phyloP scores from a whole-genome alignment of 1,140 invertebrate genomes.

The Zaprionus taronus region DNA sequence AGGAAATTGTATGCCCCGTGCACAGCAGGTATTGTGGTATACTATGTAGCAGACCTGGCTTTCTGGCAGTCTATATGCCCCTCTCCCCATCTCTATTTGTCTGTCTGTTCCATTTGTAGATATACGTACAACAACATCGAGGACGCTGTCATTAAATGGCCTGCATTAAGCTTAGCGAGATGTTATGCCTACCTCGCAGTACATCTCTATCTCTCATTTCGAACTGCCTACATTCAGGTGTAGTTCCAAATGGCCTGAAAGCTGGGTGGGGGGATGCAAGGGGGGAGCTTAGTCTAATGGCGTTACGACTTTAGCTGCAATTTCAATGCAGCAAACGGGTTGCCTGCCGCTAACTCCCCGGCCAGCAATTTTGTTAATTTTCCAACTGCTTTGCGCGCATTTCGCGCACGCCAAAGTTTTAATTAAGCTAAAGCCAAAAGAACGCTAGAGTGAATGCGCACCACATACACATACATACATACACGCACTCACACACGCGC shows the following conservation, averaged over 20 bases:
- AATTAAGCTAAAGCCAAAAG: constrained; percentile 67
- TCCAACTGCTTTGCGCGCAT: constrained; percentile 71
- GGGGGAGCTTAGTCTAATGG: constrained; percentile 61
- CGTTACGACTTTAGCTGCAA: constrained; percentile 61
- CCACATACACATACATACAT: background rate
- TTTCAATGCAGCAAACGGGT: constrained; percentile 41
- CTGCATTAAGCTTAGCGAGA: constrained; percentile 4
- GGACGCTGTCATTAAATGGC: background rate
- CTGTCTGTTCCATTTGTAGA: background rate
- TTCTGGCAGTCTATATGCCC: too few relatives aligned
- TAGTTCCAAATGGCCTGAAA: constrained; percentile 24
- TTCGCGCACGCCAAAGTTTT: constrained; percentile 70
- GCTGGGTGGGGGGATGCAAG: background rate
- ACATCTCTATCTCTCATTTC: constrained; percentile 15
- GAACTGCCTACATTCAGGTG: constrained; percentile 42
- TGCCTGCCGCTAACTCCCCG: constrained; percentile 24
- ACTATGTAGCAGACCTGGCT: too few relatives aligned
- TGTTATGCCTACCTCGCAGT: background rate
- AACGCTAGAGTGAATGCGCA: constrained; percentile 18
- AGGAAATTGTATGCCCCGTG: background rate
- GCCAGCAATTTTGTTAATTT: constrained; percentile 72
- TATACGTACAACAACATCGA: background rate
- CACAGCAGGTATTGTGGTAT: background rate
- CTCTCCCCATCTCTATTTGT: background rate
- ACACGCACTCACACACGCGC: background rate